phyloP scores from a whole-genome alignment of 1,140 invertebrate genomes.

The Drosophila pseudoobscura region DNA sequence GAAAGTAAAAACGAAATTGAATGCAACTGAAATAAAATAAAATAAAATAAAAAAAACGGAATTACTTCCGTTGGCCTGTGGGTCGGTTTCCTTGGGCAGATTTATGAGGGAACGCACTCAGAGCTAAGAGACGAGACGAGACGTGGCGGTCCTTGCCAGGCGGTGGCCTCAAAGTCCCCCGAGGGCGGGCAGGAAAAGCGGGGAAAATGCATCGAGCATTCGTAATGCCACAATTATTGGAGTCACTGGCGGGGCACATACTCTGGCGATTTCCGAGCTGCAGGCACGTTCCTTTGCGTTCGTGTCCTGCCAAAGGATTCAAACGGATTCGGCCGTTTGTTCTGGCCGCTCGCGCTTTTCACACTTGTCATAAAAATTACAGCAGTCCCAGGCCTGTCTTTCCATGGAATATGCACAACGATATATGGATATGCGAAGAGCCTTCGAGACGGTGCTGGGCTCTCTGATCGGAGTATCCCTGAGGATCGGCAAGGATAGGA shows the following conservation, averaged over 20 bases:
- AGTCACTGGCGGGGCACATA: slow-evolving; percentile 19
- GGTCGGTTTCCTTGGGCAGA: slow-evolving; percentile 17
- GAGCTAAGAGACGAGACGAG: not conserved
- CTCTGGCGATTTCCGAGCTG: not conserved
- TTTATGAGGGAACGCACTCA: slow-evolving; percentile 50
- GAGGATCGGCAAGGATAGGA: too few relatives aligned
- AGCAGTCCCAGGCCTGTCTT: slow-evolving; percentile 39
- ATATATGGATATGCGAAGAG: slow-evolving; percentile 37
- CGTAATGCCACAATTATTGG: slow-evolving; percentile 50
- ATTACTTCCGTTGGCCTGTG: slow-evolving; percentile 57
- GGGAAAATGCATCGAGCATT: slow-evolving; percentile 49
- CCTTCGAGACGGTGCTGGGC: not conserved
- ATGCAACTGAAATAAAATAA: slow-evolving; percentile 25
- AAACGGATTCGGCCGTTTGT: slow-evolving; percentile 38
- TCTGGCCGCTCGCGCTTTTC: slow-evolving; percentile 55
- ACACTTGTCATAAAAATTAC: slow-evolving; percentile 75
- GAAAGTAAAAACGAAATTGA: slow-evolving; percentile 20
- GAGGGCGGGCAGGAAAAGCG: slow-evolving; percentile 9
- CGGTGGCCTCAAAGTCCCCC: slow-evolving; percentile 54
- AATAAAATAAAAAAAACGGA: slow-evolving; percentile 57
- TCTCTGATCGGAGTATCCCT: not conserved
- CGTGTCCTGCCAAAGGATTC: slow-evolving; percentile 42
- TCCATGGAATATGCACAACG: slow-evolving; percentile 8
- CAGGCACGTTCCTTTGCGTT: slow-evolving; percentile 36
- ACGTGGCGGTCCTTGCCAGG: slow-evolving; percentile 22